These are phyloP conservation scores for Minunthozetes semirufus DNA, from an alignment of 2,888 invertebrate species.

Conservation along the genomic window DNA sequence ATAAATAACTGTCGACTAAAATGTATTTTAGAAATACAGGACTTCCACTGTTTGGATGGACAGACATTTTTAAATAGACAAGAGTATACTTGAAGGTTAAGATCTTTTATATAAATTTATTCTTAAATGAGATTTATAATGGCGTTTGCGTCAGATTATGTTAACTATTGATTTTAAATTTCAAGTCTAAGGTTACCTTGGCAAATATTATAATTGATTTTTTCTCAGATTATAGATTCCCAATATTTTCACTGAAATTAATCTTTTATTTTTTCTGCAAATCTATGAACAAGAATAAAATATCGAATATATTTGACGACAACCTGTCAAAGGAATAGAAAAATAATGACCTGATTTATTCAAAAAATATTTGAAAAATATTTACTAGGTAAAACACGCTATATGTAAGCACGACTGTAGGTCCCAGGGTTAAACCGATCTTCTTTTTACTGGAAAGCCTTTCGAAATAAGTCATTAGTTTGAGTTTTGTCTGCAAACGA, in stretches of 20 bases:
- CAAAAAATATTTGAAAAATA: background rate
- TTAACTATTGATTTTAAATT: no score
- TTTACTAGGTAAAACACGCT: background rate
- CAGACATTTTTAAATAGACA: no score
- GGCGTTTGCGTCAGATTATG: no score
- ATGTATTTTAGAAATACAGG: background rate
- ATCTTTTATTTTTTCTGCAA: background rate
- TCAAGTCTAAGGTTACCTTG: no score
- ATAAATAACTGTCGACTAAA: background rate
- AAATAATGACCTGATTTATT: background rate
- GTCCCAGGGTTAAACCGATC: background rate
- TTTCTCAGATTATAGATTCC: no score
- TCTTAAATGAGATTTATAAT: no score
- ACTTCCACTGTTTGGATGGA: no score
- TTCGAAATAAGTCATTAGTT: background rate
- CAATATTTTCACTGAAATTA: background rate
- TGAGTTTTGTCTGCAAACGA: background rate
- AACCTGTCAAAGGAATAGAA: background rate
- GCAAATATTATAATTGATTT: no score
- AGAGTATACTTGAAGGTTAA: no score
- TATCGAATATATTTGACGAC: background rate
- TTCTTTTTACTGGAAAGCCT: background rate
- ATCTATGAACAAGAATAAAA: background rate
- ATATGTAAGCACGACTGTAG: background rate
- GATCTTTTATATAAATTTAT: no score